Evolutionary conservation across 2,113 vertebrate genomes (phyloP).

Genomic region (Uria lomvia): DNA sequence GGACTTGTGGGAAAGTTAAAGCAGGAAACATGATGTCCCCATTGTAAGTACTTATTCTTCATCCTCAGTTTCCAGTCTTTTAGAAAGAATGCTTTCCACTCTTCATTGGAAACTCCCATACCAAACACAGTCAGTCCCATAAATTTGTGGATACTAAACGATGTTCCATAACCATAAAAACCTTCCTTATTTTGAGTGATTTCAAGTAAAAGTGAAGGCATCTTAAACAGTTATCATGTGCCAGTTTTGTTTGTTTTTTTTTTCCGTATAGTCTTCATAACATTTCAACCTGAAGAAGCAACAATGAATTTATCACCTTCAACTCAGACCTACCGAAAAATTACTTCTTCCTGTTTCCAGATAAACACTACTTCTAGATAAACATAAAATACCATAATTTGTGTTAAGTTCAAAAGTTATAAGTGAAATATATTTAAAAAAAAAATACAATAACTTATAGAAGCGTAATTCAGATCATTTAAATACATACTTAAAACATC

Average conservation of each 20-base stretch:
- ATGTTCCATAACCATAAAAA: background rate
- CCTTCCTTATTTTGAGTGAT: background rate
- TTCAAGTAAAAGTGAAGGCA: background rate
- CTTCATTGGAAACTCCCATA: background rate
- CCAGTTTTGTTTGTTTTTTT: background rate
- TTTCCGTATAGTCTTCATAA: rapidly evolving
- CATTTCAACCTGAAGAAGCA: background rate
- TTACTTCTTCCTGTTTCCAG: background rate
- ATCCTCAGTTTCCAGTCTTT: background rate
- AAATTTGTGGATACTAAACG: background rate
- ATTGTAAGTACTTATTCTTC: background rate
- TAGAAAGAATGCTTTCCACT: background rate
- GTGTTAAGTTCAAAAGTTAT: background rate
- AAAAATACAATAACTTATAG: background rate
- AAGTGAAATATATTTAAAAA: background rate
- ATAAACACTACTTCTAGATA: background rate
- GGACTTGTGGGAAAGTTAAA: background rate
- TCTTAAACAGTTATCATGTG: background rate
- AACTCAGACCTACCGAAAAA: background rate
- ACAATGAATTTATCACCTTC: background rate
- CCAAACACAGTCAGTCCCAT: background rate
- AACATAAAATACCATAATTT: background rate
- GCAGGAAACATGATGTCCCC: background rate
- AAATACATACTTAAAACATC: background rate
- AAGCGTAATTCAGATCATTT: background rate